Percentiles rank a stretch among this genome's conserved stretches.
Conservation (phyloP, 35 echinoderm and acorn worm genomes). For the Eucidaris tribuloides region DNA sequence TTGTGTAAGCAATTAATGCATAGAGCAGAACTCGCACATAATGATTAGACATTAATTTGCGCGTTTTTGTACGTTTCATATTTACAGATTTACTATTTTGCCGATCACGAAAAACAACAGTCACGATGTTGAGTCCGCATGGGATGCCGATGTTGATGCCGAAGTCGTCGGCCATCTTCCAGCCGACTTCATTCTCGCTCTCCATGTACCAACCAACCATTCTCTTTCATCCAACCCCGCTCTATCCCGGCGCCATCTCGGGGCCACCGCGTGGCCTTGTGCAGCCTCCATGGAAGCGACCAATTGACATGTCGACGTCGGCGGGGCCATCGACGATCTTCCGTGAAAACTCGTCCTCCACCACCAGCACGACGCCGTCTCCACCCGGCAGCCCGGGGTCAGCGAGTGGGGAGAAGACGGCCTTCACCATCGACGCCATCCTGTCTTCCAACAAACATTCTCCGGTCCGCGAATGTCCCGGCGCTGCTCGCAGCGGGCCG, state of each 20-base stretch:
- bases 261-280: neutral
- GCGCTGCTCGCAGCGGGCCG: neutral
- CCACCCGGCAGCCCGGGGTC: conserved; percentile 12
- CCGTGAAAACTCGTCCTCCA: neutral
- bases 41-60: neutral
- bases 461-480: neutral
- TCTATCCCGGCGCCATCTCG: neutral
- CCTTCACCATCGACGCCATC: conserved; percentile 18
- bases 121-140: neutral
- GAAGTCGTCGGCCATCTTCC: neutral
- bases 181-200: neutral
- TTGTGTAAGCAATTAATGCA: neutral
- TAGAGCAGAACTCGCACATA: neutral
- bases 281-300: neutral
- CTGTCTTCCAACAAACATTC: conserved; percentile 10
- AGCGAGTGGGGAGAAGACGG: neutral
- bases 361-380: neutral
- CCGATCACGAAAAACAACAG: neutral
- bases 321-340: neutral
- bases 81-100: neutral
- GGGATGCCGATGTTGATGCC: conserved; percentile 5
- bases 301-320: neutral
- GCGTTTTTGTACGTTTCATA: neutral
- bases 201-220: neutral
- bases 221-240: neutral